These are phyloP conservation scores for Dione juno DNA, from an alignment of 2,888 invertebrate genomes.

Conservation along the genomic window DNA sequence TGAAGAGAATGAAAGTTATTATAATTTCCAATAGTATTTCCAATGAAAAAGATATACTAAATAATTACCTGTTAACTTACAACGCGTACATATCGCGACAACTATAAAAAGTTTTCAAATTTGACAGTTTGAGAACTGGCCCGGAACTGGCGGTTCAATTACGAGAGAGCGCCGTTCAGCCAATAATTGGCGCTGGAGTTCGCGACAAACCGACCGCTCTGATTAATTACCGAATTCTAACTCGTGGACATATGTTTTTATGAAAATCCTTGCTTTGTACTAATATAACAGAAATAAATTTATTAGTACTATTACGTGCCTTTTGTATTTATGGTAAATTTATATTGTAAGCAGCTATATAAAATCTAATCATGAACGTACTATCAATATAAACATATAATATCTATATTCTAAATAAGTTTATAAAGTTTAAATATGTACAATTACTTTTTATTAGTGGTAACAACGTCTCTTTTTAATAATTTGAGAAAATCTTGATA, in stretches of 20 bases:
- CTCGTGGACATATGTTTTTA: conserved; percentile 57
- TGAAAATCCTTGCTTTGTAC: conserved; percentile 1
- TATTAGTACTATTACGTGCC: neutral
- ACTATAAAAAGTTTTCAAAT: conserved; percentile 48
- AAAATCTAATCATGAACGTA: too few relatives aligned
- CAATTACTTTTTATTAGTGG: too few relatives aligned
- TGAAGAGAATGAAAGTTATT: too few relatives aligned
- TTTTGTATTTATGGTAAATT: neutral
- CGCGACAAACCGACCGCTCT: conserved; percentile 81
- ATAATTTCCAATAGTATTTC: too few relatives aligned
- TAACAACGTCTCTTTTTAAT: too few relatives aligned
- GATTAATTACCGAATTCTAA: conserved; percentile 83
- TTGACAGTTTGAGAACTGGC: conserved; percentile 48
- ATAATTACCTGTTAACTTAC: neutral
- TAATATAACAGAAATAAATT: neutral
- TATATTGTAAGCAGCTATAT: too few relatives aligned
- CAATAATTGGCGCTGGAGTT: conserved; percentile 78
- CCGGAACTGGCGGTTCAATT: conserved; percentile 77
- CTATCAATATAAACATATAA: too few relatives aligned
- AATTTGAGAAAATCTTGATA: too few relatives aligned
- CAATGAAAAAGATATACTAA: neutral
- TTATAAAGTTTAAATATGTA: too few relatives aligned
- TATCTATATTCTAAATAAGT: too few relatives aligned
- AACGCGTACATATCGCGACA: conserved; percentile 19
- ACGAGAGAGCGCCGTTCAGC: conserved; percentile 68